Percentiles rank a stretch among this genome's conserved stretches.
These are phyloP conservation scores for Neoitamus cyanurus DNA, from an alignment of 2,888 invertebrate genomes.

Conservation along the genomic window DNA sequence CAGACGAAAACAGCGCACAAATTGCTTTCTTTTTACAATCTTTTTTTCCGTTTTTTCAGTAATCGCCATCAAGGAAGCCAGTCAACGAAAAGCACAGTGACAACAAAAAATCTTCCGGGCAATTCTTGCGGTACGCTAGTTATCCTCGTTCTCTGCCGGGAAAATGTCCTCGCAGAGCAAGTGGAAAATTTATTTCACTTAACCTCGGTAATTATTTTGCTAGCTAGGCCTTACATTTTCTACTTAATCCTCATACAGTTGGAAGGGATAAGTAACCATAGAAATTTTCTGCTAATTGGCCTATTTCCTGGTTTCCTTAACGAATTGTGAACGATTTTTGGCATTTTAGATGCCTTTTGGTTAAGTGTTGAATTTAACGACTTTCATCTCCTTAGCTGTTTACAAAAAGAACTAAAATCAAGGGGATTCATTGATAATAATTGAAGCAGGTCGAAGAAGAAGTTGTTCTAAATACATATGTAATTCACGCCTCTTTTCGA, in stretches of 20 bases:
- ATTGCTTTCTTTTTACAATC: neutral
- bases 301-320: neutral
- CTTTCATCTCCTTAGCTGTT: too few relatives aligned
- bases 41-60: neutral
- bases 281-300: constrained; percentile 23
- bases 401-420: too few relatives aligned
- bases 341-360: neutral
- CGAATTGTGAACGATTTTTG: neutral
- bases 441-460: too few relatives aligned
- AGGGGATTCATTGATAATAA: too few relatives aligned
- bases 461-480: too few relatives aligned
- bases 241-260: constrained; percentile 3
- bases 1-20: neutral
- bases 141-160: neutral
- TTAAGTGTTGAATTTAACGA: neutral
- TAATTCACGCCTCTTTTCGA: too few relatives aligned
- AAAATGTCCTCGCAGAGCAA: constrained; percentile 18
- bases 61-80: neutral
- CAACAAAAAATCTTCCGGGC: constrained; percentile 13
- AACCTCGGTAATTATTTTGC: constrained; percentile 23
- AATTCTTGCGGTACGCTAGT: constrained; percentile 1
- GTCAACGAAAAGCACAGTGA: neutral
- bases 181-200: constrained; percentile 34
- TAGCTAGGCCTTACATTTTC: neutral
- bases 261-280: neutral